phyloP scores from a whole-genome alignment of 2,113 vertebrate genomes.

The Spilogale gracilis region DNA sequence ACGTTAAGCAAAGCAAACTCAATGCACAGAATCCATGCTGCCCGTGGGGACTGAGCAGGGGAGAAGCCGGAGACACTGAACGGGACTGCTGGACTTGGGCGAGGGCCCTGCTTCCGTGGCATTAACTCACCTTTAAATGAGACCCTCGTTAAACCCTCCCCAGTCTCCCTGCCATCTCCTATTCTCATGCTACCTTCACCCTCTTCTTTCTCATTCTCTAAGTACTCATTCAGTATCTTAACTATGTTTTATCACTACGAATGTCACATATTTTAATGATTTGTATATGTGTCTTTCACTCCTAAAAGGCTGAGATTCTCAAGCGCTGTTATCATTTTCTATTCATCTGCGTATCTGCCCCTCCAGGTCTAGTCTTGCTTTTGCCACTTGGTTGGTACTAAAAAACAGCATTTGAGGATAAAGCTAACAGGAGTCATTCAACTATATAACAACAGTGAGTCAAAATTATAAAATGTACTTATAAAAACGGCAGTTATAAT shows the following conservation, averaged over 20 bases:
- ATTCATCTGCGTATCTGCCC: no score
- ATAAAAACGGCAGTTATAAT: conserved; percentile 48
- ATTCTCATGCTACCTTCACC: accelerated
- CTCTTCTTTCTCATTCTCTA: neutral
- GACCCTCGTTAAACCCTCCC: neutral
- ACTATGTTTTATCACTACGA: neutral
- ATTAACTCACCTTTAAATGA: neutral
- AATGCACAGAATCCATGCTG: neutral
- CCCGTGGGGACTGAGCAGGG: neutral
- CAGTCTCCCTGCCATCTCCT: neutral
- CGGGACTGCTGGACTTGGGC: neutral
- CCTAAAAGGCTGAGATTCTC: neutral
- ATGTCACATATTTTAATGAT: neutral
- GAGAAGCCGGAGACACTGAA: neutral
- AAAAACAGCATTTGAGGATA: neutral
- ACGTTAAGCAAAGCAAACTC: neutral
- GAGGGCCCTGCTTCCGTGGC: neutral
- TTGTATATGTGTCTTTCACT: neutral
- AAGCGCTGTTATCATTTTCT: neutral
- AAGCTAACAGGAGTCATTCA: neutral
- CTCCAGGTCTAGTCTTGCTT: neutral
- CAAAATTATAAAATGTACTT: neutral
- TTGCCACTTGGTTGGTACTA: neutral
- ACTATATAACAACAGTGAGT: neutral
- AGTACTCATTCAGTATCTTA: neutral